Conservation (phyloP, 2,113 vertebrate species). For the Egretta garzetta region DNA sequence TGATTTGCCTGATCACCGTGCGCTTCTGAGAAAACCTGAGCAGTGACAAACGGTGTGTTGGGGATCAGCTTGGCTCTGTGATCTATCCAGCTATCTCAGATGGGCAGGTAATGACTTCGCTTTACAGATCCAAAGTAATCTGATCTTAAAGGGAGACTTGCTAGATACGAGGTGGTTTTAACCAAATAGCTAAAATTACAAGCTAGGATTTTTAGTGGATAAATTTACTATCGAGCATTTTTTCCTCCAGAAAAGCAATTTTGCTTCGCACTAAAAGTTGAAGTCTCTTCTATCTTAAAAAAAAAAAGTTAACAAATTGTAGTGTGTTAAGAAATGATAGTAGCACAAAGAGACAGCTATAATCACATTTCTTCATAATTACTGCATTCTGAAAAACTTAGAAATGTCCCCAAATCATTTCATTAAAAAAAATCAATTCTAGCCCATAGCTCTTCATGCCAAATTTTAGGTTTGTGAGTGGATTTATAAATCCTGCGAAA, state of each 20-base stretch:
- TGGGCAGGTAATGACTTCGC: not conserved
- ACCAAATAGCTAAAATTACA: not conserved
- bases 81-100: not conserved
- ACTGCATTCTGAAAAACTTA: constrained; percentile 26
- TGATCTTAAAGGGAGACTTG: not conserved
- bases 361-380: constrained; percentile 48
- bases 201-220: not conserved
- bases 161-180: not conserved
- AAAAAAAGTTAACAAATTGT: constrained; percentile 43
- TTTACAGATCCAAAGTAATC: not conserved
- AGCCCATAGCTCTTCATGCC: constrained; percentile 6
- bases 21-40: not conserved
- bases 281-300: constrained; percentile 11
- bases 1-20: not conserved
- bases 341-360: constrained; percentile 30
- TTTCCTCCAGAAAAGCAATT: constrained; percentile 25
- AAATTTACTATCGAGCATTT: constrained; percentile 21
- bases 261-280: not conserved
- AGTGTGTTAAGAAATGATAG: constrained; percentile 27
- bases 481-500: constrained; percentile 35
- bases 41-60: not conserved
- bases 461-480: constrained; percentile 7
- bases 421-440: constrained; percentile 32
- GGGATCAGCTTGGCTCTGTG: not conserved
- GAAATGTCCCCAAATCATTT: constrained; percentile 51